Base-by-base conservation (phyloP, 2,888 invertebrate species). In the Phaedon cochleariae region DNA sequence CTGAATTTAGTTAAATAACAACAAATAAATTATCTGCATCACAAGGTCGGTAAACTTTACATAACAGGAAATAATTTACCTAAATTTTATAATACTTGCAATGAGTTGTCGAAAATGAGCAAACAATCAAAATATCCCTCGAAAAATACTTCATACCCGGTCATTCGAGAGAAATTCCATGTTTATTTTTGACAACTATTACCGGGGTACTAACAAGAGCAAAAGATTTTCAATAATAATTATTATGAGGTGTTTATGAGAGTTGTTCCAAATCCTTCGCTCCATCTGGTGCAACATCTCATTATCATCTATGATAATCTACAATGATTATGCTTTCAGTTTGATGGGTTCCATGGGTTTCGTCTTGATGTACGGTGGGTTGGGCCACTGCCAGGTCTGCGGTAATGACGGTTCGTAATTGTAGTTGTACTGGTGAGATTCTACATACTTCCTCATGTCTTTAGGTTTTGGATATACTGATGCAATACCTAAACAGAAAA, bases 391-490 rank as follows among this genome's bases (percentile, higher is more conserved):
- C 90, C 90, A 91, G 5, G 87, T 87, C 5, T 86, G 85, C 0
- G 94, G 93, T 86, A 94, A 87, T 59, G 93, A 89, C 71, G 89
- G 87, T 81, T 92, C 91, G 81, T 95, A 96, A 79, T 92, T 88
- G 77, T 88, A 90, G 80, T 90, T 90, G 84, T 94, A 95, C 85
- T 92, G 88, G 80, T 92, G 91, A 62, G 88, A 87, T 75, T 89
- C 85, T 34, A 95, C 87, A 83, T 91, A 92, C 70, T 87, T 85
- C 60, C 87, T 84, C 77, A 93, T 88, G 78, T 95, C 90, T 73
- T 89, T 88, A 45, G 95, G 95, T 82, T 94, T 91, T 0, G 95
- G 95, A 81, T 95, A 95, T 2, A 92, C 90, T 2, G 94, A 93
- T 2, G 95, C 95, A 72, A 92, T 86, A 83, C 91, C 92, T 92